Conservation (phyloP, 2,888 invertebrate species). For the Tipula confusa region DNA sequence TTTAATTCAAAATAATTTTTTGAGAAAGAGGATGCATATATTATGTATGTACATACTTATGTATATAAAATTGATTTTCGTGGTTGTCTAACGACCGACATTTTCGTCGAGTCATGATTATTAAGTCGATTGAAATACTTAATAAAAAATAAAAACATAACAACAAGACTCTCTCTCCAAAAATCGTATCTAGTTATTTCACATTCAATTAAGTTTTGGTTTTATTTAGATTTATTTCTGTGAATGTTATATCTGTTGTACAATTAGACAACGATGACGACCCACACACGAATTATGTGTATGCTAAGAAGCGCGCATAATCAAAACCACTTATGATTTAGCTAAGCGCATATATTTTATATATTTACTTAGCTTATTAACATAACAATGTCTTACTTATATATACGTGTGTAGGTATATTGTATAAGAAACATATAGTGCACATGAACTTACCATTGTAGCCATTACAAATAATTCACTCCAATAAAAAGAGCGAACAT, state of each 20-base stretch:
- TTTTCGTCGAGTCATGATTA: slow-evolving; percentile 25
- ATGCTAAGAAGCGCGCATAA: neutral
- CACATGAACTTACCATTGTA: neutral
- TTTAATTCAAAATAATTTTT: neutral
- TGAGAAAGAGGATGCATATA: neutral
- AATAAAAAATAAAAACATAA: too few species aligned
- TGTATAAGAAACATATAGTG: too few species aligned
- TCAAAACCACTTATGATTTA: neutral
- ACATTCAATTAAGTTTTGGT: slow-evolving; percentile 17
- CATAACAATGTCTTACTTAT: neutral
- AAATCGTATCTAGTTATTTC: neutral
- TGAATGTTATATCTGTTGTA: neutral
- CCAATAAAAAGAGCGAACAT: slow-evolving; percentile 6
- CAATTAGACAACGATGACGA: slow-evolving; percentile 25
- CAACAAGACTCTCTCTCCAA: neutral
- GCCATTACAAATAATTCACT: slow-evolving; percentile 5
- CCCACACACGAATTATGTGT: neutral
- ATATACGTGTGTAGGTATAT: too few species aligned
- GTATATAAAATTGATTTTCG: slow-evolving; percentile 1
- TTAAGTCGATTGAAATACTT: slow-evolving; percentile 20
- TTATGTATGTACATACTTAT: neutral
- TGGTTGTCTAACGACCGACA: slow-evolving; percentile 20
- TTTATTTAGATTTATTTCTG: slow-evolving; percentile 20
- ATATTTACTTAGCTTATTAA: neutral
- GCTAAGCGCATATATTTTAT: neutral